Percentiles rank a stretch among this genome's conserved stretches.
These are phyloP conservation scores for Syndactyla subalaris DNA, from an alignment of 2,797 vertebrate genomes.

Conservation along the genomic window DNA sequence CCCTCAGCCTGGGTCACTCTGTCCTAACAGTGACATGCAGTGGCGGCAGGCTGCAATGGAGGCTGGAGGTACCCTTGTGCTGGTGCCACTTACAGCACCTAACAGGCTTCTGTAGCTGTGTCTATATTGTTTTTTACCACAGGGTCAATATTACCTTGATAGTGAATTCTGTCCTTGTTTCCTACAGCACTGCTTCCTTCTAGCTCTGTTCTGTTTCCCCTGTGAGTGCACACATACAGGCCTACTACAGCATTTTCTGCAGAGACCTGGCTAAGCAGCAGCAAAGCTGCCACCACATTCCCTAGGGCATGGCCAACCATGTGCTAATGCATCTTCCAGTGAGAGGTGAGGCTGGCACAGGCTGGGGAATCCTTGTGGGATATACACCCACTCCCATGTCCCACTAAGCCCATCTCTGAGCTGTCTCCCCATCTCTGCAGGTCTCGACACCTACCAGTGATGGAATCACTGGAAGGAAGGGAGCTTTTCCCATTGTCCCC, in stretches of 20 bases:
- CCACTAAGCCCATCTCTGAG: not conserved
- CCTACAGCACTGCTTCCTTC: not conserved
- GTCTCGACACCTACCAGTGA: fast-evolving
- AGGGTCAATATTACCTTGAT: fast-evolving
- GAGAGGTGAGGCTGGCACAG: not conserved
- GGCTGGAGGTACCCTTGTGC: not conserved
- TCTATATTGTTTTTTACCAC: not conserved
- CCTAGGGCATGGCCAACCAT: fast-evolving
- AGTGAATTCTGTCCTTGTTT: not conserved
- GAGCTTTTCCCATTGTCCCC: not conserved
- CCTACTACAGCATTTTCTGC: fast-evolving
- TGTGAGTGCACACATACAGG: fast-evolving
- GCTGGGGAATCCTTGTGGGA: no score
- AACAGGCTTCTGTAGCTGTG: fast-evolving
- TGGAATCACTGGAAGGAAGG: not conserved
- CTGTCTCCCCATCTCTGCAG: not conserved
- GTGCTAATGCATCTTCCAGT: fast-evolving
- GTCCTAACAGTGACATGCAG: constrained; percentile 61
- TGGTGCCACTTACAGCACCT: not conserved
- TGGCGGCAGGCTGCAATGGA: not conserved
- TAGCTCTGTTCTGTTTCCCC: not conserved
- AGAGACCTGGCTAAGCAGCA: not conserved
- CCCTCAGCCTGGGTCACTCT: not conserved
- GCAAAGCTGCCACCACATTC: fast-evolving
- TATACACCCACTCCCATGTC: fast-evolving